A percentile compares a stretch with the other conserved stretches of the same genome.
Evolutionary conservation across 2,797 vertebrate species (phyloP).

Genomic region (Iguana delicatissima): DNA sequence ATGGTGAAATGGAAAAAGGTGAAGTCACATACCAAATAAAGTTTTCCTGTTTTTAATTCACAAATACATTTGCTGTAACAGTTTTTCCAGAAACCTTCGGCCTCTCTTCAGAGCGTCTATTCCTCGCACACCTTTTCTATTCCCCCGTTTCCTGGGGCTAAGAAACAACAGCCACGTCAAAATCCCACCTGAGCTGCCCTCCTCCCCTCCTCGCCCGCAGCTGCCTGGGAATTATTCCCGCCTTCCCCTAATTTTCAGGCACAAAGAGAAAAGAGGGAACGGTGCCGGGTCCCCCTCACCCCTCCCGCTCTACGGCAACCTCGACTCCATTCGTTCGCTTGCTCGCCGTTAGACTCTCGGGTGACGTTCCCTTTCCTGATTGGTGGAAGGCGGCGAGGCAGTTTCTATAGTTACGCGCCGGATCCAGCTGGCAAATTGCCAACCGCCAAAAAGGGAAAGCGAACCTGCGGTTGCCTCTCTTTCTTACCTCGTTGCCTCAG

Average conservation of each 20-base stretch:
- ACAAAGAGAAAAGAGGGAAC: background rate
- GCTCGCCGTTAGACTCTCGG: background rate
- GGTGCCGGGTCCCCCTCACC: background rate
- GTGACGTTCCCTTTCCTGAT: slow-evolving; percentile 29
- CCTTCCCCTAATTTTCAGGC: background rate
- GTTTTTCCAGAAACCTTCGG: background rate
- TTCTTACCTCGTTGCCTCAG: background rate
- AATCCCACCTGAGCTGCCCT: background rate
- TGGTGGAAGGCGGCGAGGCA: slow-evolving; percentile 49
- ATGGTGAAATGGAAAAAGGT: background rate
- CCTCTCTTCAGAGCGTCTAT: background rate
- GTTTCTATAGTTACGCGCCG: slow-evolving; percentile 70
- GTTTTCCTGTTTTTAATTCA: background rate
- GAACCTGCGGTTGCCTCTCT: background rate
- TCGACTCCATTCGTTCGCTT: no score
- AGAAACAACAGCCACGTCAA: background rate
- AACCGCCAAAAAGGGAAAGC: slow-evolving; percentile 16
- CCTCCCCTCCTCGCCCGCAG: no score
- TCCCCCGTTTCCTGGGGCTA: background rate
- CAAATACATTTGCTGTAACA: no score
- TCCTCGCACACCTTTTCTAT: background rate
- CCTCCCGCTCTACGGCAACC: slow-evolving; percentile 23
- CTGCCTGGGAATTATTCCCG: no score
- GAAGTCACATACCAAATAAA: no score
- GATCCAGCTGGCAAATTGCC: slow-evolving; percentile 63